A percentile compares a stretch with the other conserved stretches of the same genome.
phyloP scores from a whole-genome alignment of 2,888 invertebrate genomes.

The Heteromyza rotundicornis region DNA sequence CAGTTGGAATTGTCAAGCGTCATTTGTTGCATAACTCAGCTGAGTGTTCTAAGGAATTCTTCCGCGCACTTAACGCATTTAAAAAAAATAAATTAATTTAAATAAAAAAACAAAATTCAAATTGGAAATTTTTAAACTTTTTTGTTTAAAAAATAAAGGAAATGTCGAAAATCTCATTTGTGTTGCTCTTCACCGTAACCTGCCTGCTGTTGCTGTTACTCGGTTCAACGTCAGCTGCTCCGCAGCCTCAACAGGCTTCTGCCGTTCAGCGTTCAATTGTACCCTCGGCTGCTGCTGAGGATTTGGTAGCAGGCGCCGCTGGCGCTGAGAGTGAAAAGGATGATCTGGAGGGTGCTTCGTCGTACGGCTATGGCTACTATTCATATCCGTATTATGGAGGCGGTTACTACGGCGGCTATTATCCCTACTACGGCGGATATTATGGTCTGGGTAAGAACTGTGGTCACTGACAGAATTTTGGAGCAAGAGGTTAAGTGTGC shows the following conservation, averaged over 20 bases:
- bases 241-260: conserved; percentile 42
- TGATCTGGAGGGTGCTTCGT: conserved; percentile 55
- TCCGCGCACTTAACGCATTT: not conserved
- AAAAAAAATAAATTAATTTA: too few species aligned
- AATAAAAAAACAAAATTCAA: conserved; percentile 11
- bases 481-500: too few species aligned
- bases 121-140: too few species aligned
- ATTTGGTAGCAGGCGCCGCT: conserved; percentile 41
- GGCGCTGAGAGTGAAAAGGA: conserved; percentile 46
- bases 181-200: conserved; percentile 22
- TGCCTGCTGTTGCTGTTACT: conserved; percentile 34
- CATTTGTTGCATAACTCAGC: conserved; percentile 11
- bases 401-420: conserved; percentile 44
- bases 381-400: conserved; percentile 48
- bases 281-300: conserved; percentile 34
- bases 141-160: too few species aligned
- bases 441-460: too few species aligned
- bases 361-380: conserved; percentile 57
- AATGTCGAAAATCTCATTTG: conserved; percentile 38
- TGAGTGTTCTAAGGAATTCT: not conserved
- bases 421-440: conserved; percentile 38
- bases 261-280: not conserved
- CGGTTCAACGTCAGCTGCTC: conserved; percentile 34
- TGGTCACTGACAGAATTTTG: too few species aligned
- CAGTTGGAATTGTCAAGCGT: conserved; percentile 49